These are phyloP conservation scores for Argopecten irradians DNA, from an alignment of 1,140 invertebrate genomes.

Conservation along the genomic window DNA sequence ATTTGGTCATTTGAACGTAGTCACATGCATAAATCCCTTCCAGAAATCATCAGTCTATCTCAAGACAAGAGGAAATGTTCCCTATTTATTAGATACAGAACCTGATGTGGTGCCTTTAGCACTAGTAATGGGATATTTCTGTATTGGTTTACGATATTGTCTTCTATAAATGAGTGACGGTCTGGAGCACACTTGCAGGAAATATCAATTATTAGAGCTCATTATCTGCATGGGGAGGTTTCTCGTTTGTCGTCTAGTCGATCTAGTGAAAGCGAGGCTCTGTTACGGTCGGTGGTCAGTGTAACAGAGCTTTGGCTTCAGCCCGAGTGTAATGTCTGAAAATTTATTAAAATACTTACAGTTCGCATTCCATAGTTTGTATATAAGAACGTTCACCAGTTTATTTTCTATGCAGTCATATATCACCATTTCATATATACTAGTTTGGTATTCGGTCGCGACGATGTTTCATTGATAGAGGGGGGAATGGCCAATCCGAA, in stretches of 20 bases:
- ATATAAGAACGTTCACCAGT: no score
- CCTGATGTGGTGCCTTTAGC: neutral
- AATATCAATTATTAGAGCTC: neutral
- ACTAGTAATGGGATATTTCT: neutral
- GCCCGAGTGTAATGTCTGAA: no score
- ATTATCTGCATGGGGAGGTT: neutral
- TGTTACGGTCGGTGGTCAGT: no score
- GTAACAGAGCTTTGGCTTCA: no score
- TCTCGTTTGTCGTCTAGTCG: neutral
- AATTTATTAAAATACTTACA: no score
- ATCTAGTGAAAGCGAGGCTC: neutral
- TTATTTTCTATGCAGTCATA: no score
- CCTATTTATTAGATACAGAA: neutral
- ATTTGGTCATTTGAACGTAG: neutral
- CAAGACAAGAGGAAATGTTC: neutral
- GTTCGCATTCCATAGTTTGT: no score
- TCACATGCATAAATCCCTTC: neutral
- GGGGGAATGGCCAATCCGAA: no score
- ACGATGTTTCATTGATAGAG: no score
- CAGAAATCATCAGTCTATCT: neutral
- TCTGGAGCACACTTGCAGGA: neutral
- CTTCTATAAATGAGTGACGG: neutral
- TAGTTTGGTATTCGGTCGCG: no score
- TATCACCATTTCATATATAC: no score
- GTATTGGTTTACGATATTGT: neutral